A percentile compares a stretch with the other conserved stretches of the same genome.
These are phyloP conservation scores for Ephestia elutella DNA, from an alignment of 1,140 invertebrate species.

Conservation along the genomic window DNA sequence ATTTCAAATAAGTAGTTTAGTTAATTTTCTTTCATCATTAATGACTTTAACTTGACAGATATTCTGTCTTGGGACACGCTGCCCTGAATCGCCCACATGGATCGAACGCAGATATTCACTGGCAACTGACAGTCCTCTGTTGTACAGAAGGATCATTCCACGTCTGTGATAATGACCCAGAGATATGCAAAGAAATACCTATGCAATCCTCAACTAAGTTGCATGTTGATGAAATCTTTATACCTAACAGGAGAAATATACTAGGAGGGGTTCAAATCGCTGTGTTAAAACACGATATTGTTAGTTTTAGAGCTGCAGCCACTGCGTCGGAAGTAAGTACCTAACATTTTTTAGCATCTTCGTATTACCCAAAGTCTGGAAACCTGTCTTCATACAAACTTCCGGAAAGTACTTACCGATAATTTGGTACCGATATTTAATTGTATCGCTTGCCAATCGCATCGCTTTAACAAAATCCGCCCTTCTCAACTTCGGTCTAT, in stretches of 20 bases:
- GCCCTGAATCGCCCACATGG: slow-evolving; percentile 25
- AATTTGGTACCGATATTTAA: too few species aligned
- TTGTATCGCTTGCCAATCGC: too few species aligned
- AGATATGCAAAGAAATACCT: slow-evolving; percentile 35
- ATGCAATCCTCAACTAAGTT: slow-evolving; percentile 35
- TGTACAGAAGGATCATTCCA: slow-evolving; percentile 39
- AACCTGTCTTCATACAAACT: too few species aligned
- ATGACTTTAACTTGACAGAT: slow-evolving; percentile 24
- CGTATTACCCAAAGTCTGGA: background rate
- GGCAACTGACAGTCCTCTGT: slow-evolving; percentile 51
- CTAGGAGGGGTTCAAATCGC: slow-evolving; percentile 51
- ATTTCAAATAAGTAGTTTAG: too few species aligned
- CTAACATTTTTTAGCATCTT: background rate
- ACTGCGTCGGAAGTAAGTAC: slow-evolving; percentile 42
- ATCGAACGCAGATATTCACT: slow-evolving; percentile 32
- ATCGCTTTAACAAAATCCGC: too few species aligned
- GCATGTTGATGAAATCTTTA: slow-evolving; percentile 52
- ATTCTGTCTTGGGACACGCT: slow-evolving; percentile 50
- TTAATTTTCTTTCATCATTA: too few species aligned
- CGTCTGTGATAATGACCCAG: slow-evolving; percentile 44
- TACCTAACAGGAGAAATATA: slow-evolving; percentile 60
- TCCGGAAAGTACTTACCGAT: too few species aligned
- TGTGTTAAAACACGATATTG: slow-evolving; percentile 42
- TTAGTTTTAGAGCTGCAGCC: slow-evolving; percentile 49
- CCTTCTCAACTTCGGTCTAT: too few species aligned